Base-by-base conservation (phyloP, 2,797 vertebrate genomes). In the Buphagus erythrorhynchus region DNA sequence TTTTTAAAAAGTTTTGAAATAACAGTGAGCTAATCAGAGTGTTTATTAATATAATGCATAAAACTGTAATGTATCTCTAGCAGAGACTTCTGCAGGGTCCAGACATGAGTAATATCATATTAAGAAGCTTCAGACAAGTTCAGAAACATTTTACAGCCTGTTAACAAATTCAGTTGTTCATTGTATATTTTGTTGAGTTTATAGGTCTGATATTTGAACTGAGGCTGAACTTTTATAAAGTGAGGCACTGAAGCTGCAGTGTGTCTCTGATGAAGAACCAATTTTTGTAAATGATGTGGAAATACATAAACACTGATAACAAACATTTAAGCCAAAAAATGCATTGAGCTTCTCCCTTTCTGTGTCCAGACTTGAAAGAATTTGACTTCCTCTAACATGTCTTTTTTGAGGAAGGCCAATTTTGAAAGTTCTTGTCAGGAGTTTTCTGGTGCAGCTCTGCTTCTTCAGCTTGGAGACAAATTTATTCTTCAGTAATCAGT, bases 1-100 rank as follows among this genome's bases (percentile, higher is more conserved):
- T 68, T 54, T 58, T 29, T 0, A 0, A 42, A 43, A 57, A 59
- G 29, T 59, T 16, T 18, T 69, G 45, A 72, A 72, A 63, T 11
- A 1, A 16, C 18, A 0, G 0, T 57, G 11, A 36, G 8, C 11
- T 84, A 38, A 29, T 58, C 9, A 54, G 10, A 29, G 4, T n/a
- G 31, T 46, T 85, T 80, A 63, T 67, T 68, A 75, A n/a, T 24
- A 5, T 45, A 38, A 36, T 33, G 3, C 5, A 38, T 57, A 61
- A 43, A 91, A 63, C 3, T 26, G 9, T 54, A 72, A 24, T 4
- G 1, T 65, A 14, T 61, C 13, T 61, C 14, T 73, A 49, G 13
- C 4, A 42, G 33, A 80, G 28, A 42, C 36, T 76, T 29, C 16
- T 73, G 8, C 4, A 48, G 14, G 3, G n/a, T 82, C 15, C 17